A percentile compares a stretch with the other conserved stretches of the same genome.
These are phyloP conservation scores for Meleagris gallopavo DNA, from an alignment of 2,113 vertebrate species.

Conservation along the genomic window DNA sequence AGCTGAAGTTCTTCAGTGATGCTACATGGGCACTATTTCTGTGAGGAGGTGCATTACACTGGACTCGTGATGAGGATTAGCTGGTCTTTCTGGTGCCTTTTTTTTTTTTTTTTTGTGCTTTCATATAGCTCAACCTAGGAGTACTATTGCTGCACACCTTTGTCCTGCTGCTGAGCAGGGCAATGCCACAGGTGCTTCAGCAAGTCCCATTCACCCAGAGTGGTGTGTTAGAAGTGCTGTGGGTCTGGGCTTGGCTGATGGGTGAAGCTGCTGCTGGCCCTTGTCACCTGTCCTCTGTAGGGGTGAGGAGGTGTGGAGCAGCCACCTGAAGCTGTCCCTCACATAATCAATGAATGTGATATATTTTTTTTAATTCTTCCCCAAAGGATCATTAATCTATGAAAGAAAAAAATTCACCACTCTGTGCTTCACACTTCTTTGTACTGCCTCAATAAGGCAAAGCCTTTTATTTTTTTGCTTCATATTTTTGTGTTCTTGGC, in stretches of 20 bases:
- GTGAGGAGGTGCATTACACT: background rate
- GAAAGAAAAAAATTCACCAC: background rate
- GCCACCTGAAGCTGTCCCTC: background rate
- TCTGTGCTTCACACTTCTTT: background rate
- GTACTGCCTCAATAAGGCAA: conserved; percentile 10
- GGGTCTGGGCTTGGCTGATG: background rate
- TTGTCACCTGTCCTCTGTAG: background rate
- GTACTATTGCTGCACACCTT: background rate
- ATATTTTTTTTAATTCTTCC: background rate
- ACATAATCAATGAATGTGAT: background rate
- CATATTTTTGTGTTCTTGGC: conserved; percentile 37
- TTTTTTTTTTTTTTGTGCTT: background rate
- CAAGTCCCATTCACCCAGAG: accelerated
- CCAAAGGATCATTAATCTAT: background rate
- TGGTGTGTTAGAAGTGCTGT: accelerated
- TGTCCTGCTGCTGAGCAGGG: accelerated
- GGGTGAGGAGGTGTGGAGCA: no score
- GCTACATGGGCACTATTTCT: background rate
- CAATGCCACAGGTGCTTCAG: background rate
- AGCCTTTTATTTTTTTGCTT: conserved; percentile 25
- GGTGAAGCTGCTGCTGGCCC: background rate
- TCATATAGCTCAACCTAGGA: background rate
- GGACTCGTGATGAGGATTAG: background rate
- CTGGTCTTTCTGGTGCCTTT: background rate
- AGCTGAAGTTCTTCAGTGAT: background rate